phyloP scores from a whole-genome alignment of 92 coral and sea anemone species.

The Parazoanthus atlanticus region DNA sequence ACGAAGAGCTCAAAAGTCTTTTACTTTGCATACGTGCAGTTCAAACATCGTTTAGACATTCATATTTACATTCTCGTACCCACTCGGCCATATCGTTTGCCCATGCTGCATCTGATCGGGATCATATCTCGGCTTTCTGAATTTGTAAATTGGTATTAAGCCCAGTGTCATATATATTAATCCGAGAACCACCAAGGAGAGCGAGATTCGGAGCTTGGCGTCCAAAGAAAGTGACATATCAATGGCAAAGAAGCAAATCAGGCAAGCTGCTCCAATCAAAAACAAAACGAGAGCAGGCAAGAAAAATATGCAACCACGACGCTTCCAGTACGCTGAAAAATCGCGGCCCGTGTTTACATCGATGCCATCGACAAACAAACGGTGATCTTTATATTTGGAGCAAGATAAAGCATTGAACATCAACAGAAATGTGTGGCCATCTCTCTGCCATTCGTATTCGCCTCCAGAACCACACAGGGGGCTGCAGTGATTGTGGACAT shows the following conservation, averaged over 20 bases:
- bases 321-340: constrained; percentile 49
- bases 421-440: constrained; percentile 52
- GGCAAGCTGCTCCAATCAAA: constrained; percentile 43
- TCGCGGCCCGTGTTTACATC: constrained; percentile 60
- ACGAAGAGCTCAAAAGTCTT: too few species aligned
- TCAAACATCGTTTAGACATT: not conserved
- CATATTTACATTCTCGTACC: not conserved
- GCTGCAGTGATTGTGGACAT: constrained; percentile 49
- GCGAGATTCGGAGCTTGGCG: constrained; percentile 8
- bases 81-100: constrained; percentile 5
- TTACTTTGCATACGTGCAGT: too few species aligned
- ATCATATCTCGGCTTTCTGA: constrained; percentile 20
- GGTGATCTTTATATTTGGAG: constrained; percentile 47
- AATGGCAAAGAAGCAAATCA: constrained; percentile 4
- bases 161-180: not conserved
- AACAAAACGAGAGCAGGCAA: constrained; percentile 41
- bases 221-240: not conserved
- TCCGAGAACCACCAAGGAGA: not conserved
- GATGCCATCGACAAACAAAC: constrained; percentile 58
- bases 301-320: constrained; percentile 43
- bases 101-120: not conserved
- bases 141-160: constrained; percentile 17
- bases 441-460: constrained; percentile 47
- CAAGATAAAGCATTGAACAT: constrained; percentile 58
- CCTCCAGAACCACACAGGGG: constrained; percentile 59